A percentile compares a stretch with the other conserved stretches of the same genome.
Conservation (phyloP, 2,888 invertebrate species). For the Eupithecia dodoneata region DNA sequence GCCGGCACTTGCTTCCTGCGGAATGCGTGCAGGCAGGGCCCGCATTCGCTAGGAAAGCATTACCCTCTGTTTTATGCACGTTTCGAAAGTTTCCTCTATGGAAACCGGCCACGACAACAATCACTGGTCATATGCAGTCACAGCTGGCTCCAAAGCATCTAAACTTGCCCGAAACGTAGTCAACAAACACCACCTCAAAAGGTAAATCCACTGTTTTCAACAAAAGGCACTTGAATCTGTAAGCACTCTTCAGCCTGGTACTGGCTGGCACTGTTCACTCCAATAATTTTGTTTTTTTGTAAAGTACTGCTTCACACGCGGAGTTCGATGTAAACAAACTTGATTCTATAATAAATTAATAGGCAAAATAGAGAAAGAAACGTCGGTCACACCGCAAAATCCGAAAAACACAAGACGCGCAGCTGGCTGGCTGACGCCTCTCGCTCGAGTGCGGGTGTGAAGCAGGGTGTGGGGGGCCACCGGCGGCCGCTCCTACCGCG, state of each 20-base stretch:
- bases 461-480: slow-evolving; percentile 64
- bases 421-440: slow-evolving; percentile 76
- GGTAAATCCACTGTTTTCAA: slow-evolving; percentile 76
- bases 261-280: slow-evolving; percentile 51
- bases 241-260: slow-evolving; percentile 59
- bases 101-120: slow-evolving; percentile 83
- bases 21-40: slow-evolving; percentile 81
- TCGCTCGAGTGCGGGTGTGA: slow-evolving; percentile 73
- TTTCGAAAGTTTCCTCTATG: slow-evolving; percentile 82
- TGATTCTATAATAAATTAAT: slow-evolving; percentile 62
- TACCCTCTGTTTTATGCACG: slow-evolving; percentile 82
- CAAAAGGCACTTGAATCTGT: slow-evolving; percentile 80
- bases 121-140: slow-evolving; percentile 69
- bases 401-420: slow-evolving; percentile 82
- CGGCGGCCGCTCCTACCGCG: slow-evolving; percentile 62
- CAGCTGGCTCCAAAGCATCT: slow-evolving; percentile 69
- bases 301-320: slow-evolving; percentile 64
- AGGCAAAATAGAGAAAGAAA: slow-evolving; percentile 69
- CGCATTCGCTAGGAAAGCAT: slow-evolving; percentile 82
- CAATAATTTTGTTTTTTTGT: slow-evolving; percentile 40
- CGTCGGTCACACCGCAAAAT: slow-evolving; percentile 78
- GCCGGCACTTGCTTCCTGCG: slow-evolving; percentile 81
- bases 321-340: slow-evolving; percentile 59
- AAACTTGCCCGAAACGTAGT: slow-evolving; percentile 70
- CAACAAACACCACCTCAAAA: slow-evolving; percentile 60